Evolutionary conservation across 64 coral and sea anemone genomes (phyloP), one percentile per base, ranked within the genome.

Genomic region (Stichodactyla mertensii): DNA sequence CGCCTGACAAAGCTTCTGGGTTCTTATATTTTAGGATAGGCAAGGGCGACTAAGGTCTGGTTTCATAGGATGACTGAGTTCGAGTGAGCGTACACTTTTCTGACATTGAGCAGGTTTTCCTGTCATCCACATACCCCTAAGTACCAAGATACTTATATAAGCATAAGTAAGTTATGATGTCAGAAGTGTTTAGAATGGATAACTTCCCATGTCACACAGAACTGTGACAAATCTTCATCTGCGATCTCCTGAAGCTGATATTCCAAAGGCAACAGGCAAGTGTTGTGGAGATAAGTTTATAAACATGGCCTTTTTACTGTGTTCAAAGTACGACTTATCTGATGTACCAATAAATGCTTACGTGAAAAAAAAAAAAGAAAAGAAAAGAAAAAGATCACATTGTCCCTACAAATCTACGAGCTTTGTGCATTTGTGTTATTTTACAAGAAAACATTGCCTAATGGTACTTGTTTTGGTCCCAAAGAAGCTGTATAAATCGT

Each of bases 41-140:
- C 78, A 81, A 19, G 53, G 52, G 16, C 69, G 69, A 74, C 10
- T 45, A 74, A 74, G 69, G 69, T 74, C 69, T 74, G 12, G 24
- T 31, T 74, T 74, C 24, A 74, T 26, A 74, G 24, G 69, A 13
- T 74, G 69, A 10, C 69, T 31, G 24, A 31, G 69, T 74, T 74
- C 8, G 69, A 74, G 69, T 74, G 23, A 26, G 69, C 69, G 26
- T 3, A 61, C 60, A 58, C 83, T 85, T 58, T 28, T 85, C 83
- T 85, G 83, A 85, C 83, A 85, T 85, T 85, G 83, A 85, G 56
- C 83, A 85, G 83, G 60, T 85, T 85, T 85, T 64, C 55, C 83
- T 85, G 83, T 85, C 83, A 85, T 56, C 61, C 83, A 85, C 27
- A 62, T 85, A 54, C 11, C 54, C 51, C 27, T 64, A 64, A 64